Evolutionary conservation across 1,140 invertebrate species (phyloP), one percentile per base, ranked within the genome.

Genomic region (Drosophila obscura): DNA sequence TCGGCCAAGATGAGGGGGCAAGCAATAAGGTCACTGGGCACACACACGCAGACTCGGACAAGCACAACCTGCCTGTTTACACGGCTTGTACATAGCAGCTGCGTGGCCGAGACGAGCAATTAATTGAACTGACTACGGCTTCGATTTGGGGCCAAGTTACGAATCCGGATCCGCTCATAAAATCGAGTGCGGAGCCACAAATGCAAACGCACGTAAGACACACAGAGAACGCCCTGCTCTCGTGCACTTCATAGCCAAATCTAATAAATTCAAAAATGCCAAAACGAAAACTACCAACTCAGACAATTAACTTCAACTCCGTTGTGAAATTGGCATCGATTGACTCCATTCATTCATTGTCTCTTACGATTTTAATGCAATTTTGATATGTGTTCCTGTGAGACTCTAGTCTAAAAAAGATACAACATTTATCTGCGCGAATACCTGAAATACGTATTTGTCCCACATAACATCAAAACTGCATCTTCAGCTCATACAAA

Each of bases 121-220:
- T 80, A 80, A 80, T 80, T 80, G 77, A 80, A 80, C 77, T 75
- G 48, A 46, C 31, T 16, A 28, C 22, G 24, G 39, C 41, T 50
- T 5, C 46, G 28, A 28, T 7, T 28, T 28, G 13, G 26, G 24
- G 31, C 43, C 24, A 46, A 24, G 60, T 69, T 41, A 45, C 50
- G 31, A 51, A 16, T 39, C 39, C 6, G 26, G 55, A 5, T 31
- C 9, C 39, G 44, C 66, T 67, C 66, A 69, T 69, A 67, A 69
- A 69, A 67, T 56, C 51, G 43, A 41, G 1, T 28, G 7, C 35
- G 19, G 4, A 57, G 5, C 26, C 26, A 22, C 72, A 67, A 67
- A 15, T 7, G 39, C 52, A 66, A 66, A 45, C 44, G 49, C 31
- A 43, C 28, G 28, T 5, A 28, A 28, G 28, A 1, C 28, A 28